These are phyloP conservation scores for Aporrectodea caliginosa DNA, from an alignment of 1,140 invertebrate genomes.

Conservation along the genomic window DNA sequence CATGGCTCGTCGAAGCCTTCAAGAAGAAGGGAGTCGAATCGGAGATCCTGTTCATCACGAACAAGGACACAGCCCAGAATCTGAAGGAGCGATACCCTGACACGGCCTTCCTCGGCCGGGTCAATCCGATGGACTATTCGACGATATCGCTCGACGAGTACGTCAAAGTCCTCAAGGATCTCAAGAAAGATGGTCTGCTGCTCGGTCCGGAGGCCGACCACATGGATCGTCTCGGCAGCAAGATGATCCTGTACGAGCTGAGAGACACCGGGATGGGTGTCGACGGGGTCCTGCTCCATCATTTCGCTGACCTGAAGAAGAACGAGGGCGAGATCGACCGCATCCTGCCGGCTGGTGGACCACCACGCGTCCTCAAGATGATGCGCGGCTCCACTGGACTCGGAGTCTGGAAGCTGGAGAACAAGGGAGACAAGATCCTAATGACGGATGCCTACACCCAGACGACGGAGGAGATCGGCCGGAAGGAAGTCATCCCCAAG, in stretches of 20 bases:
- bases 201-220: slow-evolving; percentile 31
- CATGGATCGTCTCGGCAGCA: slow-evolving; percentile 32
- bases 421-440: slow-evolving; percentile 28
- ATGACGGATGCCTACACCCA: slow-evolving; percentile 31
- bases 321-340: slow-evolving; percentile 27
- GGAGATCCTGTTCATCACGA: slow-evolving; percentile 27
- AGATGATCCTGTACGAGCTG: slow-evolving; percentile 33
- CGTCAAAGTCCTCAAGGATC: slow-evolving; percentile 24
- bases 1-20: slow-evolving; percentile 32
- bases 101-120: slow-evolving; percentile 32
- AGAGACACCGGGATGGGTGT: slow-evolving; percentile 31
- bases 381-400: slow-evolving; percentile 32
- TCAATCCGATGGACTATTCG: slow-evolving; percentile 33
- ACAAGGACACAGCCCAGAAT: slow-evolving; percentile 23
- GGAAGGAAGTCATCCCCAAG: slow-evolving; percentile 22
- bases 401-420: slow-evolving; percentile 34
- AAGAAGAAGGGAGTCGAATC: slow-evolving; percentile 33
- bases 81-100: slow-evolving; percentile 27
- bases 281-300: slow-evolving; percentile 22
- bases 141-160: slow-evolving; percentile 25
- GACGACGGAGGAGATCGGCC: slow-evolving; percentile 22
- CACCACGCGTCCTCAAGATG: slow-evolving; percentile 33
- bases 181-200: slow-evolving; percentile 23
- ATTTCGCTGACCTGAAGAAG: slow-evolving; percentile 18
- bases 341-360: slow-evolving; percentile 29